Percentiles rank a stretch among this genome's conserved stretches.
Evolutionary conservation across 2,113 vertebrate species (phyloP).

Genomic region (Physeter macrocephalus): DNA sequence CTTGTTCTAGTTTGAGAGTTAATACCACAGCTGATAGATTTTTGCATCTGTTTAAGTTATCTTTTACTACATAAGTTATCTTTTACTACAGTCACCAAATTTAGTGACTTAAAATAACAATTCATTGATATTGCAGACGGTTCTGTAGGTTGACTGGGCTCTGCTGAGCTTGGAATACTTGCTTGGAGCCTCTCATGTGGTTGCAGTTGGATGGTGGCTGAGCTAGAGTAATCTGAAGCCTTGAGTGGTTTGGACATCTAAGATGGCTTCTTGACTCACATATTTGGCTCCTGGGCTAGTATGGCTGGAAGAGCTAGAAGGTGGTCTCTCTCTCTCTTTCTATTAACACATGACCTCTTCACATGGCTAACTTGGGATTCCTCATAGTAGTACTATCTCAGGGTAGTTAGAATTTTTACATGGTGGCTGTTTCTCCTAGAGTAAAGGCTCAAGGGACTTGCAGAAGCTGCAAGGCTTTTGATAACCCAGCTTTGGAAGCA

Average conservation of each 20-base stretch:
- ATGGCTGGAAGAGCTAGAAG: background rate
- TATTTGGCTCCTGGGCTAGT: background rate
- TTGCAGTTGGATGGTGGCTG: background rate
- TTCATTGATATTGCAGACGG: background rate
- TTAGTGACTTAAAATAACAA: background rate
- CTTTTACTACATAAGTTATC: background rate
- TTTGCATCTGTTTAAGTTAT: conserved; percentile 6
- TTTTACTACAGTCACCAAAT: background rate
- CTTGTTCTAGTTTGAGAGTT: background rate
- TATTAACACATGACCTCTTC: background rate
- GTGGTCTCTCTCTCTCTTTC: background rate
- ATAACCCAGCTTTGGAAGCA: background rate
- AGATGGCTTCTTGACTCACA: background rate
- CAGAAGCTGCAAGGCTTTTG: background rate
- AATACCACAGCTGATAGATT: background rate
- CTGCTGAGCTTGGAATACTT: background rate
- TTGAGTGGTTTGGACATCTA: background rate
- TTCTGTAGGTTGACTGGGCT: background rate
- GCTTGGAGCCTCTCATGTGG: background rate
- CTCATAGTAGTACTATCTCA: background rate
- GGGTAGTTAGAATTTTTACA: background rate
- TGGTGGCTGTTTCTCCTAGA: background rate
- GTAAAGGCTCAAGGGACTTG: background rate
- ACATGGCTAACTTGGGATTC: background rate
- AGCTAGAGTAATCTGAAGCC: background rate